phyloP scores from a whole-genome alignment of 1,140 invertebrate species.

The Microplitis mediator region DNA sequence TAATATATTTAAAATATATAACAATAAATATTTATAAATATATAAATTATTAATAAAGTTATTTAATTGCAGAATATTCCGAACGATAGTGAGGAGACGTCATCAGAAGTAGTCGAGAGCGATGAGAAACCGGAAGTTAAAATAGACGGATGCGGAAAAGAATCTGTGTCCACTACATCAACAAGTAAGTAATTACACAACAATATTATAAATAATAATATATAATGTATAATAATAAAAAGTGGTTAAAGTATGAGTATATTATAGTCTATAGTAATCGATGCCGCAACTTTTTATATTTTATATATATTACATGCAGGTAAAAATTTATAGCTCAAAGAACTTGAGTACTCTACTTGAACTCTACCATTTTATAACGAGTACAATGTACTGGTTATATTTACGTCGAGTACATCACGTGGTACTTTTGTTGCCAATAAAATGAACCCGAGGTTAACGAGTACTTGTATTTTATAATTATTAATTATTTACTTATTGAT shows the following conservation, averaged over 20 bases:
- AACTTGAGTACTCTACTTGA: not conserved
- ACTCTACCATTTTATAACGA: too few species aligned
- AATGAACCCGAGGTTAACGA: too few species aligned
- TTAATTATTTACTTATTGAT: too few species aligned
- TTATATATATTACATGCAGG: too few species aligned
- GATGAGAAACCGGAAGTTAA: slow-evolving; percentile 18
- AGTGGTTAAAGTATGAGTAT: not conserved
- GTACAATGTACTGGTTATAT: too few species aligned
- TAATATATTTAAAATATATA: not conserved
- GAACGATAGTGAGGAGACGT: slow-evolving; percentile 27
- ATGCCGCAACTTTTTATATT: too few species aligned
- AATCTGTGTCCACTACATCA: slow-evolving; percentile 5
- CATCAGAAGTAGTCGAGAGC: slow-evolving; percentile 15
- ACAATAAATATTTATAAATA: not conserved
- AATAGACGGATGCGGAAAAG: slow-evolving; percentile 15
- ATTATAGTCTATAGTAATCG: too few species aligned
- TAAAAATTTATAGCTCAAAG: not conserved
- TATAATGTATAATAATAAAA: not conserved
- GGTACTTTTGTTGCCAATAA: too few species aligned
- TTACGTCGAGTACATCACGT: too few species aligned
- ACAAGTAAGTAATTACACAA: slow-evolving; percentile 18
- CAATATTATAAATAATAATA: not conserved
- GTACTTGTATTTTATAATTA: too few species aligned
- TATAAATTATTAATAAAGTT: not conserved
- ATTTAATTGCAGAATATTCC: slow-evolving; percentile 20